Evolutionary conservation across 2,113 vertebrate genomes (phyloP).

Genomic region (Rattus rattus): DNA sequence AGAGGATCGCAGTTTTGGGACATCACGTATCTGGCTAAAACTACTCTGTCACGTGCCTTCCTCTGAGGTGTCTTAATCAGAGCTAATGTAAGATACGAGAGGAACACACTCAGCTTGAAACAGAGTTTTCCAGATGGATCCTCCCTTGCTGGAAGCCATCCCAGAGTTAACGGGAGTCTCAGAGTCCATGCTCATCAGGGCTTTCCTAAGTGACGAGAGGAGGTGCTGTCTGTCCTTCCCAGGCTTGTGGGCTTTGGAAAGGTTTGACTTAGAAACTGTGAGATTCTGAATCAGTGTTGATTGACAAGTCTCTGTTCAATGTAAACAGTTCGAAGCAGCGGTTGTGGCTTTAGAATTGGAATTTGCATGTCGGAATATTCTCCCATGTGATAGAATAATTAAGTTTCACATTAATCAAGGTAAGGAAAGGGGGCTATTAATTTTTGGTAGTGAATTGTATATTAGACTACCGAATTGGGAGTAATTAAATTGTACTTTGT

Average conservation of each 20-base stretch:
- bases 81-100: slow-evolving; percentile 77
- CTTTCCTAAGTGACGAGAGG: slow-evolving; percentile 70
- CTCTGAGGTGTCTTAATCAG: slow-evolving; percentile 81
- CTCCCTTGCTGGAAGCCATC: slow-evolving; percentile 76
- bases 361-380: slow-evolving; percentile 76
- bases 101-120: slow-evolving; percentile 77
- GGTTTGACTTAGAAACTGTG: slow-evolving; percentile 76
- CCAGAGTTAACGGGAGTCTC: slow-evolving; percentile 77
- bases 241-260: slow-evolving; percentile 73
- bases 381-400: slow-evolving; percentile 77
- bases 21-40: slow-evolving; percentile 45
- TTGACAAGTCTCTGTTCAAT: slow-evolving; percentile 78
- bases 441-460: slow-evolving; percentile 79
- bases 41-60: slow-evolving; percentile 67
- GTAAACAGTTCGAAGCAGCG: slow-evolving; percentile 81
- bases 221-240: slow-evolving; percentile 20
- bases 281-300: slow-evolving; percentile 81
- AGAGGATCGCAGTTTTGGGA: slow-evolving; percentile 76
- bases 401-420: slow-evolving; percentile 82
- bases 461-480: slow-evolving; percentile 81
- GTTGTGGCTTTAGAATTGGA: slow-evolving; percentile 71
- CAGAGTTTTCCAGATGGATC: slow-evolving; percentile 76
- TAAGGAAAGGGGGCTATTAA: slow-evolving; percentile 79
- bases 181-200: slow-evolving; percentile 76
- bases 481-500: slow-evolving; percentile 84